Evolutionary conservation across 2,888 invertebrate species (phyloP), one percentile per base, ranked within the genome.

Genomic region (Melanchra persicariae): DNA sequence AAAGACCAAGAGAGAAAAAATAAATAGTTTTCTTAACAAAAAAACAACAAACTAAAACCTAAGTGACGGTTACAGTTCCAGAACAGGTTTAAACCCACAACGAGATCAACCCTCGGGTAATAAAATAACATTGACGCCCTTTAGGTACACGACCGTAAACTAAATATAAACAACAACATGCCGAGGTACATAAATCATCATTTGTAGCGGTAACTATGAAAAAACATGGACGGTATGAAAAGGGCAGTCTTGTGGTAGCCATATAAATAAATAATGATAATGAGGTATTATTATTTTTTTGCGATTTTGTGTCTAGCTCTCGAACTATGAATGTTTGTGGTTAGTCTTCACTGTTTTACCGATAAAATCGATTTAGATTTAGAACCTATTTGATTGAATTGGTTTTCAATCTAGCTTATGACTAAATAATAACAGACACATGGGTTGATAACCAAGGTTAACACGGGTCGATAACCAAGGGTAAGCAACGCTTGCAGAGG

Each of bases 161-260:
- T 12, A 59, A n/a, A 71, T 37, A 72, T 49, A 60, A 78, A 78
- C 49, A 70, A 45, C 62, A 64, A 66, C 55, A 51, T 24, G 79
- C 55, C 19, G 37, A 26, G 34, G 40, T n/a, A 43, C 8, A 79
- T 79, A 58, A 74, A 77, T 79, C 79, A 77, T 67, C 22, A 67
- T 74, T 77, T 67, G 54, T 45, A 52, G 9, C 10, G 45, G 24
- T 26, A 24, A 62, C 26, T 34, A 47, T 52, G 7, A 78, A 78
- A 74, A 77, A 64, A 78, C 26, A 59, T 59, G 17, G 59, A 8
- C 43, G 17, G 10, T 43, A 49, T n/a, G 2, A 54, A 78, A 76
- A 76, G 75, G 75, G 78, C 78, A 76, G 59, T 45, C 47, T 78
- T 30, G 54, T 10, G 34, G 57, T 30, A 59, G 72, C 17, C 15